These are phyloP conservation scores for Petrophora chlorosata DNA, from an alignment of 2,888 invertebrate genomes.

Conservation along the genomic window DNA sequence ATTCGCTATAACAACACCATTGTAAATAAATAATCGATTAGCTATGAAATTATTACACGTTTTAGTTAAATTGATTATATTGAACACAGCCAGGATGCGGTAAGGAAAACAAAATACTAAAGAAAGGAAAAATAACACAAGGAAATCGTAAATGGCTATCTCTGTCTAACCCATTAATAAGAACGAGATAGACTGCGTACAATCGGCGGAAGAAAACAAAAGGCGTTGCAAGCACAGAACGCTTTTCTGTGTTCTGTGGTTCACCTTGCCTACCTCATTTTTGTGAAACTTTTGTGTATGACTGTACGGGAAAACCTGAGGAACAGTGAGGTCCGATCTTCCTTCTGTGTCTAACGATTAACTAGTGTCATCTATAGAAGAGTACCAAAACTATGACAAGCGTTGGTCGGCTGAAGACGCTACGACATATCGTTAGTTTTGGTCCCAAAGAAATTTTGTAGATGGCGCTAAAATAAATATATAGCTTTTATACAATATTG, in stretches of 20 bases:
- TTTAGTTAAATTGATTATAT: neutral
- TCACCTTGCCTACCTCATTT: conserved; percentile 1
- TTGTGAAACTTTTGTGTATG: conserved; percentile 4
- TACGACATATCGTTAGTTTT: no score
- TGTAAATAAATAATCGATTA: conserved; percentile 9
- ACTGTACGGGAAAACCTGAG: conserved; percentile 8
- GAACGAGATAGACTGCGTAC: conserved; percentile 22
- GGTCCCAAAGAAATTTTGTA: no score
- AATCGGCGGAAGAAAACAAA: conserved; percentile 2
- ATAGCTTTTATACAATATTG: no score
- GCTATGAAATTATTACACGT: conserved; percentile 3
- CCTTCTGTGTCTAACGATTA: neutral
- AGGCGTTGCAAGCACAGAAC: neutral
- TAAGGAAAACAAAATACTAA: conserved; percentile 23
- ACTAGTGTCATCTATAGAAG: conserved; percentile 15
- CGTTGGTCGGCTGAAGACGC: no score
- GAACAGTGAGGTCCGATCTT: conserved; percentile 1
- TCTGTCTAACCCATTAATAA: conserved; percentile 11
- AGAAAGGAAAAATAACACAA: conserved; percentile 4
- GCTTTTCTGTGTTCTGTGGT: no score
- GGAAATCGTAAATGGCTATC: conserved; percentile 2
- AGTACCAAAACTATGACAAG: neutral
- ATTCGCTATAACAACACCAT: neutral
- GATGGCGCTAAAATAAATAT: conserved; percentile 8
- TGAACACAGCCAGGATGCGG: conserved; percentile 13